Evolutionary conservation across 2,797 vertebrate species (phyloP).

Genomic region (Enteromius mattozi): DNA sequence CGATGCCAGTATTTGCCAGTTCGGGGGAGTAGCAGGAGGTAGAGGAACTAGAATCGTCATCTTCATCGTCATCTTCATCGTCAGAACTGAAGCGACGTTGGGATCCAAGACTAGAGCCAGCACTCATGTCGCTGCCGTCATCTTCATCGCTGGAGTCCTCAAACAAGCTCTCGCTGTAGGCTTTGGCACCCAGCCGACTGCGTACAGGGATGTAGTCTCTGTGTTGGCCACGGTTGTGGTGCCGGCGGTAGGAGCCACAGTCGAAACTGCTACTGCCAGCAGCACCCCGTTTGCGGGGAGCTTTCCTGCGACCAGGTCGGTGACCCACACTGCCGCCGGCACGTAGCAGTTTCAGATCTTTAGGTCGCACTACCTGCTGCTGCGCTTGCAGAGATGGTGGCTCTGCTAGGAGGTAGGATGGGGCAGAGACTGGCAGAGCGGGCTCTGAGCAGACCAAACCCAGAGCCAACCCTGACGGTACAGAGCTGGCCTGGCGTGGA

Average conservation of each 20-base stretch:
- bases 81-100: constrained; percentile 87
- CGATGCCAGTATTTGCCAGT: constrained; percentile 74
- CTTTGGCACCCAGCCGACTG: constrained; percentile 82
- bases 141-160: constrained; percentile 87
- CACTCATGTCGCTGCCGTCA: constrained; percentile 89
- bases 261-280: constrained; percentile 82
- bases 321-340: constrained; percentile 76
- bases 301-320: constrained; percentile 82
- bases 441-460: constrained; percentile 82
- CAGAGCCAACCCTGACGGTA: constrained; percentile 79
- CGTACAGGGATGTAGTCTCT: constrained; percentile 85
- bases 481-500: constrained; percentile 79
- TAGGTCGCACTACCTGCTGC: constrained; percentile 89
- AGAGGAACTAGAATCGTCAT: constrained; percentile 86
- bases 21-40: constrained; percentile 90
- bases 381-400: constrained; percentile 77
- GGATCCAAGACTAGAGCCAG: constrained; percentile 86
- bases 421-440: constrained; percentile 78
- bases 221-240: constrained; percentile 80
- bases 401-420: constrained; percentile 79
- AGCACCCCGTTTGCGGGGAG: constrained; percentile 78
- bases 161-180: constrained; percentile 86
- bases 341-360: constrained; percentile 87
- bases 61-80: constrained; percentile 77
- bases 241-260: constrained; percentile 81